phyloP scores from a whole-genome alignment of 30 jellyfish, hydroid and myxozoan species.

The Pelagia noctiluca region DNA sequence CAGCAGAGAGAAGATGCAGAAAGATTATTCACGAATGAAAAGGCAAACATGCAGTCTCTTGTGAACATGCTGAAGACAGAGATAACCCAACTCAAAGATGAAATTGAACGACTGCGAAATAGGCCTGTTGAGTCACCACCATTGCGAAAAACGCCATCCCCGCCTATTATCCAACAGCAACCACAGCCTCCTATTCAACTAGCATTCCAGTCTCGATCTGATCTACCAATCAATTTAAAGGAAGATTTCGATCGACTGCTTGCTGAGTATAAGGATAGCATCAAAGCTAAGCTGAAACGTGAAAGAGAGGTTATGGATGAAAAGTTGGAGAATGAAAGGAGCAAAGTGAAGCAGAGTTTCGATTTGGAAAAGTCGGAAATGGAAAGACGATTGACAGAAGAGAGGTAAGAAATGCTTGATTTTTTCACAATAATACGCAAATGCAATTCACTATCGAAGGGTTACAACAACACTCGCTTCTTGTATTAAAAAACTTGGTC shows the following conservation, averaged over 20 bases:
- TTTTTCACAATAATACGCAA: too few relatives aligned
- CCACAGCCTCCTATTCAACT: constrained; percentile 31
- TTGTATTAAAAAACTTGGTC: not conserved
- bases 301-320: constrained; percentile 81
- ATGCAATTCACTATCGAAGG: too few relatives aligned
- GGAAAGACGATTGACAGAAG: constrained; percentile 76
- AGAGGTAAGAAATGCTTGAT: constrained; percentile 31
- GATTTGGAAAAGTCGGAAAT: constrained; percentile 70
- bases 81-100: constrained; percentile 79
- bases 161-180: constrained; percentile 40
- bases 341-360: constrained; percentile 51
- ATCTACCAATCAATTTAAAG: constrained; percentile 78
- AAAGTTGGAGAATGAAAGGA: constrained; percentile 76
- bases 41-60: constrained; percentile 75
- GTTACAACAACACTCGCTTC: too few relatives aligned
- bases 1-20: constrained; percentile 75
- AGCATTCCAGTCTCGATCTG: constrained; percentile 70
- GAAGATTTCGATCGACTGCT: constrained; percentile 92
- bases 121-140: constrained; percentile 70
- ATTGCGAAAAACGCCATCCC: constrained; percentile 57
- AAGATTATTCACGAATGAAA: constrained; percentile 70
- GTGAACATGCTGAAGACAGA: constrained; percentile 79
- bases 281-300: constrained; percentile 64
- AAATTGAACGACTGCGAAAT: constrained; percentile 75
- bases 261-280: constrained; percentile 76